Conservation (phyloP, 2,113 vertebrate species). For the Elaphurus davidianus region DNA sequence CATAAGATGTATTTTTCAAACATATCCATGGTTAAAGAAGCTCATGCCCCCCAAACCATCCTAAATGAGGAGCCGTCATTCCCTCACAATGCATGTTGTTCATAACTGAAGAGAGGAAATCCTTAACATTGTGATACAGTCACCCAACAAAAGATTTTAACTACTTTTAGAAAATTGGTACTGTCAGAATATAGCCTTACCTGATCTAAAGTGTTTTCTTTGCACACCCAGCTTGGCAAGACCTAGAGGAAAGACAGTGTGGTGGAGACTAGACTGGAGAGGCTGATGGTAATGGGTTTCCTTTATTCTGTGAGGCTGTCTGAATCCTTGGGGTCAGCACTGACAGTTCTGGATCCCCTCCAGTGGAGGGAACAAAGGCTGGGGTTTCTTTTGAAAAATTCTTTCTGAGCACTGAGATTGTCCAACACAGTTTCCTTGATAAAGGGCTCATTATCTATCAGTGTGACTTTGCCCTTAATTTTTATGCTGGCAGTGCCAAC, state of each 20-base stretch:
- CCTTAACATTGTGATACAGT: background rate
- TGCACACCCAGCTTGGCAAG: background rate
- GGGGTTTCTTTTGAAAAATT: slow-evolving; percentile 67
- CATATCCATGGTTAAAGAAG: background rate
- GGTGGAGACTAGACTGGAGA: background rate
- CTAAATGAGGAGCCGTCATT: background rate
- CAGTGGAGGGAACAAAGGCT: slow-evolving; percentile 66
- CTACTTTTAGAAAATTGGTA: background rate
- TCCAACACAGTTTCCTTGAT: slow-evolving; percentile 69
- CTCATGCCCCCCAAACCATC: background rate
- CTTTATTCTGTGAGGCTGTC: slow-evolving; percentile 21
- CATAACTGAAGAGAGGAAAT: background rate
- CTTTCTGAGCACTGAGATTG: slow-evolving; percentile 64
- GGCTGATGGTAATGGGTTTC: background rate
- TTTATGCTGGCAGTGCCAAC: slow-evolving; percentile 57
- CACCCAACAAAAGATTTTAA: background rate
- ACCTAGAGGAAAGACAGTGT: slow-evolving; percentile 3
- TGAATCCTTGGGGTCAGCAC: background rate
- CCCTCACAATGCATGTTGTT: background rate
- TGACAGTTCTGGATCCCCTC: slow-evolving; percentile 52
- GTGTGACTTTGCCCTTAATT: slow-evolving; percentile 69
- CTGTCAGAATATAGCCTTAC: slow-evolving; percentile 18
- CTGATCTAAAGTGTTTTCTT: slow-evolving; percentile 3
- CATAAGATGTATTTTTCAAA: background rate
- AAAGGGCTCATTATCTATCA: slow-evolving; percentile 69